Base-by-base conservation (phyloP, 2,113 vertebrate genomes). In the Malaclemys terrapin region DNA sequence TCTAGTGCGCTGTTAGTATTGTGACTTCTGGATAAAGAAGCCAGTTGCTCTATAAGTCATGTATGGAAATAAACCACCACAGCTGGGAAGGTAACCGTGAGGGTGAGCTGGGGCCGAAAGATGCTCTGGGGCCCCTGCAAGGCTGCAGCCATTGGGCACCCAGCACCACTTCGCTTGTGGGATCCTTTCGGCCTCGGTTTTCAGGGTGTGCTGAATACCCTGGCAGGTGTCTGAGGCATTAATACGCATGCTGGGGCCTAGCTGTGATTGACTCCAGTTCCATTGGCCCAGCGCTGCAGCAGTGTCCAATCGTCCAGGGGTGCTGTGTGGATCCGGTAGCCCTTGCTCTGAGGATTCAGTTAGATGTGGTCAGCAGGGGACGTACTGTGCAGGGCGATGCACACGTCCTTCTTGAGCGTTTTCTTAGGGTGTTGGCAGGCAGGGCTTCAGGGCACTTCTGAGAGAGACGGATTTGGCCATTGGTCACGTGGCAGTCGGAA, bases 211-310 rank as follows among this genome's bases (percentile, higher is more conserved):
- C 24, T 2, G 5, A 29, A 49, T 2, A 22, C 11, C 22, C 38
- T 17, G 56, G 3, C 1, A 0, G 49, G 10, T 22, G 9, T 12
- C 47, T 19, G 0, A 35, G 19, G 19, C 3, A 42, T 29, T 56
- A 12, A 62, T 27, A 31, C 31, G 57, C 57, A 6, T 13, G 29
- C 31, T 31, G 59, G 29, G 59, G 6, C 62, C 31, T 65, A 35
- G 35, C 65, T 69, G 65, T 69, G 65, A n/a, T n/a, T 54, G 19
- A 3, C 20, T 20, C 6, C 0, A 0, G 8, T 31, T 35, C 31
- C 0, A 14, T 3, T n/a, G 52, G 16, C 8, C 35, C 35, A 3
- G 3, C 31, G 0, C 3, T 1, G 52, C 42, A 9, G 25, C 35
- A 10, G 35, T 10, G 9, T n/a, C 35, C 65, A n/a, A 19, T 9